phyloP scores from a whole-genome alignment of 92 coral and sea anemone species.

The Siderastrea radians region DNA sequence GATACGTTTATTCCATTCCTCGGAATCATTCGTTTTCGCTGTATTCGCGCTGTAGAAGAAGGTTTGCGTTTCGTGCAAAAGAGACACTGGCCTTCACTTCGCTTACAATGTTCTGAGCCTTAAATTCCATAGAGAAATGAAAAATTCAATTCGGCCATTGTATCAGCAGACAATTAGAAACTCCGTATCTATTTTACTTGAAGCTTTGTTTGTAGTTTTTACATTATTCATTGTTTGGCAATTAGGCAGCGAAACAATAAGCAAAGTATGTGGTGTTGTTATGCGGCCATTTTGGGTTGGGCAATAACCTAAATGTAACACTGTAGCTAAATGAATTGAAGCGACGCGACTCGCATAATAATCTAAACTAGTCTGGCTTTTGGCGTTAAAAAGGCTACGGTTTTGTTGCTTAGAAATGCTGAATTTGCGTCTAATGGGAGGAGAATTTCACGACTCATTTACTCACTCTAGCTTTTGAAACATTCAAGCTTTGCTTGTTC shows the following conservation, averaged over 20 bases:
- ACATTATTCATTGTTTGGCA: conserved; percentile 75
- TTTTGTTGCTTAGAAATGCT: conserved; percentile 1
- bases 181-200: conserved; percentile 70
- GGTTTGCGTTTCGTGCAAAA: conserved; percentile 18
- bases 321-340: conserved; percentile 70
- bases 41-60: not conserved
- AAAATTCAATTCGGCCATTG: conserved; percentile 61
- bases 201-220: conserved; percentile 41
- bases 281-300: conserved; percentile 21
- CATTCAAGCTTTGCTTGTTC: conserved; percentile 8
- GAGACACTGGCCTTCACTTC: not conserved
- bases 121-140: conserved; percentile 69
- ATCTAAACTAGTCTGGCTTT: not conserved
- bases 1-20: not conserved
- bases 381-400: not conserved
- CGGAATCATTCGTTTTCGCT: not conserved
- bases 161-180: conserved; percentile 58
- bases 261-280: conserved; percentile 31
- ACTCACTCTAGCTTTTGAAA: not conserved
- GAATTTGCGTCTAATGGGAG: not conserved
- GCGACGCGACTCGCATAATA: not conserved
- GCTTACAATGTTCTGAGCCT: not conserved
- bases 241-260: conserved; percentile 69
- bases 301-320: conserved; percentile 72
- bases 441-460: not conserved